Percentiles rank a stretch among this genome's conserved stretches.
Evolutionary conservation across 2,797 vertebrate species (phyloP).

Genomic region (Periophthalmus magnuspinnatus): DNA sequence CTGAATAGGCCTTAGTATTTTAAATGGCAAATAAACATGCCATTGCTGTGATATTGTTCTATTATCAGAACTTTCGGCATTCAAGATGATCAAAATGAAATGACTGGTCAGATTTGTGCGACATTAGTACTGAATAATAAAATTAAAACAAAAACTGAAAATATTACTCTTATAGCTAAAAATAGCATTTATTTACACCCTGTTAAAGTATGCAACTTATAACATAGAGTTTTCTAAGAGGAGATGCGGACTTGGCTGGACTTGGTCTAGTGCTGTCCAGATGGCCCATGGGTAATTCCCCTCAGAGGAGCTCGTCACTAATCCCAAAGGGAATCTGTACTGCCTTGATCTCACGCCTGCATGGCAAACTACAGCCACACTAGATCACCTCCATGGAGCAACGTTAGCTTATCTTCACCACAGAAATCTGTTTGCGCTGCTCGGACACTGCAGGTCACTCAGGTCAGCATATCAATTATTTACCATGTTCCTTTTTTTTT

Average conservation of each 20-base stretch:
- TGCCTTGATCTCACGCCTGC: slow-evolving; percentile 59
- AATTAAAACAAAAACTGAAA: background rate
- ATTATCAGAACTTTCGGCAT: background rate
- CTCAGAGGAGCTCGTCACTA: slow-evolving; percentile 56
- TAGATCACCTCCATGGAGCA: slow-evolving; percentile 15
- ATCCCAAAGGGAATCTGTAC: slow-evolving; percentile 65
- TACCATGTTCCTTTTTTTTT: background rate
- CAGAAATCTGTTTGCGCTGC: slow-evolving; percentile 1
- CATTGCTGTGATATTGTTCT: no score
- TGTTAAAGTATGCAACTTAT: slow-evolving; percentile 1
- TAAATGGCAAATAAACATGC: background rate
- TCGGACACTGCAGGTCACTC: slow-evolving; percentile 7
- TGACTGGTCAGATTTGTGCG: background rate
- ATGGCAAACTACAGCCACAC: slow-evolving; percentile 24
- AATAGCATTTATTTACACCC: background rate
- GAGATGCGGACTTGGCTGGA: slow-evolving; percentile 11
- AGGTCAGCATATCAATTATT: background rate
- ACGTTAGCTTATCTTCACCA: slow-evolving; percentile 9
- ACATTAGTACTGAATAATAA: background rate
- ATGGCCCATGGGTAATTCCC: slow-evolving; percentile 70
- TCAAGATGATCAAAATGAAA: background rate
- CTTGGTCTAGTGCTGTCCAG: slow-evolving; percentile 55
- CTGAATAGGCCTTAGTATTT: background rate
- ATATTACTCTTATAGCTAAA: background rate
- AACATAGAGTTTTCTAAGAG: background rate